A percentile compares a stretch with the other conserved stretches of the same genome.
Conservation (phyloP, 2,113 vertebrate species). For the rat (Rattus norvegicus) region DNA sequence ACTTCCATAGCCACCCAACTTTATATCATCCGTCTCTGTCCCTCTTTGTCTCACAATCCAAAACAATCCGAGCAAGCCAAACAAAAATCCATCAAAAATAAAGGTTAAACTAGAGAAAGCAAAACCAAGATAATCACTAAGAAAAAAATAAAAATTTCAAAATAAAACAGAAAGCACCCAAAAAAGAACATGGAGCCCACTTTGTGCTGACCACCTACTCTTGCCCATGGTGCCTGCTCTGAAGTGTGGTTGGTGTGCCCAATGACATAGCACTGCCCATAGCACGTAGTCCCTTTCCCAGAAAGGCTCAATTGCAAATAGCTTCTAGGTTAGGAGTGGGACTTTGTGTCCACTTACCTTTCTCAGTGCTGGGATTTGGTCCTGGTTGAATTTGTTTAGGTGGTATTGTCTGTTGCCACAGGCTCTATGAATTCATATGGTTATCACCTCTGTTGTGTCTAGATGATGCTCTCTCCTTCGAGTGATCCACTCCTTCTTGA, state of each 20-base stretch:
- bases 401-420: neutral
- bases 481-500: neutral
- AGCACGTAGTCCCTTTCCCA: neutral
- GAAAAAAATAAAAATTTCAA: neutral
- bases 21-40: neutral
- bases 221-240: neutral
- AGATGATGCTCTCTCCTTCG: neutral
- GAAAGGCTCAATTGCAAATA: neutral
- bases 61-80: neutral
- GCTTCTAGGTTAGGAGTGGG: neutral
- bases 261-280: neutral
- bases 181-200: neutral
- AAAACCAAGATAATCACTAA: neutral
- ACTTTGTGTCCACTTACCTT: neutral
- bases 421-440: neutral
- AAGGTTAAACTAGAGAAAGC: neutral
- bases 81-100: neutral
- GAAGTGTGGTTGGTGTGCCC: neutral
- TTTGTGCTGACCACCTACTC: neutral
- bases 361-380: neutral
- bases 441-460: neutral
- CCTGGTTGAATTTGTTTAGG: neutral
- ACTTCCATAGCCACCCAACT: neutral
- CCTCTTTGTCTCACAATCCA: neutral
- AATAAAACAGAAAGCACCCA: neutral